Evolutionary conservation across 64 coral and sea anemone genomes (phyloP), one percentile per base, ranked within the genome.

Genomic region (Trachythela sp.): DNA sequence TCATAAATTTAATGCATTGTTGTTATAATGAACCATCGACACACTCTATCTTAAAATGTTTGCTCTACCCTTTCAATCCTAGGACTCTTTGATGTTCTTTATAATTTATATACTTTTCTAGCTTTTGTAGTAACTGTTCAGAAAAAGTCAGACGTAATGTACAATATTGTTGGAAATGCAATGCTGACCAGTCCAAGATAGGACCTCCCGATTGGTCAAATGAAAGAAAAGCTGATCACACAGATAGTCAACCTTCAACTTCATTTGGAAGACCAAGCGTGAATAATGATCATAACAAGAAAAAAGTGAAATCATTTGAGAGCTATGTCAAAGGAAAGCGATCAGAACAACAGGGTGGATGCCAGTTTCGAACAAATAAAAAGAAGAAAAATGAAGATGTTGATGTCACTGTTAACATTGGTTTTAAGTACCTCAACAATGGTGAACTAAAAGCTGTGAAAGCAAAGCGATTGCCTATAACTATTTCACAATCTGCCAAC

Each of bases 351-450:
- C 17, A 80, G 13, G 37, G 0, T 39, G 31, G 75, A 37, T 35
- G 32, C 75, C 75, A 40, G 38, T 35, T 39, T 39, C 32, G 18
- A 80, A 34, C 33, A 39, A 80, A 80, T 10, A 37, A 80, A 80
- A 11, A 80, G 31, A 80, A 9, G n/a, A 37, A 80, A 39, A 37
- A 39, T 39, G 38, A 39, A 35, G 38, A 80, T 80, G 75, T 39
- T 35, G 75, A 80, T 37, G 75, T 80, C 0, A 80, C 75, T 36
- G 38, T 80, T 80, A 80, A 80, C 75, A 80, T 80, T 80, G 75
- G 75, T 35, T 39, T 37, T 17, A 80, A 80, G 38, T 38, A 14
- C 9, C 20, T 80, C 37, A 39, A 37, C 8, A 39, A 80, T 80
- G 32, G 75, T 80, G 27, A 80, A 35, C 37, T 80, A 10, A 80